A percentile compares a stretch with the other conserved stretches of the same genome.
Evolutionary conservation across 2,797 vertebrate species (phyloP).

Genomic region (Takifugu rubripes): DNA sequence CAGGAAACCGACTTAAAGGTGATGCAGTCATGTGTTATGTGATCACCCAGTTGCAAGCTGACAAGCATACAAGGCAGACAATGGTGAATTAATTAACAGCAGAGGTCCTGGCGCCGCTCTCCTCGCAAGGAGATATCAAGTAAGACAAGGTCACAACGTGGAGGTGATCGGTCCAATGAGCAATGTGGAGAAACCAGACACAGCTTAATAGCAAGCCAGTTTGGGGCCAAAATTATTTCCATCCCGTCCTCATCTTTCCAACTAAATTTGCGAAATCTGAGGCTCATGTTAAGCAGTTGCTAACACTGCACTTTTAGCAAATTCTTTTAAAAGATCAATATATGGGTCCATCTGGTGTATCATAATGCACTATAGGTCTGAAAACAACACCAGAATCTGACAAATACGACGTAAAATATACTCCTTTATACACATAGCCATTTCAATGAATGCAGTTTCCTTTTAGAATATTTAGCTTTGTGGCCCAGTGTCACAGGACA

Average conservation of each 20-base stretch:
- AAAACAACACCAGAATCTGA: conserved; percentile 21
- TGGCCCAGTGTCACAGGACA: background rate
- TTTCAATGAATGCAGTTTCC: too few species aligned
- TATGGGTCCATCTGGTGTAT: conserved; percentile 53
- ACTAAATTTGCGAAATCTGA: conserved; percentile 34
- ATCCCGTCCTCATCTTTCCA: conserved; percentile 30
- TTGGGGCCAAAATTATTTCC: too few species aligned
- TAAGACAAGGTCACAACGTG: conserved; percentile 61
- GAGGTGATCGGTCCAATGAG: conserved; percentile 51
- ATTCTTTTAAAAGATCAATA: conserved; percentile 66
- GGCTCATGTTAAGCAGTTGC: conserved; percentile 21
- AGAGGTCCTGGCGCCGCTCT: conserved; percentile 53
- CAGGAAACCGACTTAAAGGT: conserved; percentile 29
- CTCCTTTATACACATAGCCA: too few species aligned
- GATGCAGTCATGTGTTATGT: conserved; percentile 43
- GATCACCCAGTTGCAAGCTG: conserved; percentile 53
- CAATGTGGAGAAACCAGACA: conserved; percentile 40
- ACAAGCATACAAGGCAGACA: conserved; percentile 63
- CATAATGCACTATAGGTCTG: conserved; percentile 19
- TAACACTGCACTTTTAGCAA: conserved; percentile 30
- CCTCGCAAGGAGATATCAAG: conserved; percentile 55
- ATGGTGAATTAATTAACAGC: conserved; percentile 74
- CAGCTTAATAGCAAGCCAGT: too few species aligned
- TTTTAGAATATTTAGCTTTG: background rate
- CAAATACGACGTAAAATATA: conserved; percentile 3